These are phyloP conservation scores for Macroteleia sp. DNA, from an alignment of 2,888 invertebrate genomes.

Conservation along the genomic window DNA sequence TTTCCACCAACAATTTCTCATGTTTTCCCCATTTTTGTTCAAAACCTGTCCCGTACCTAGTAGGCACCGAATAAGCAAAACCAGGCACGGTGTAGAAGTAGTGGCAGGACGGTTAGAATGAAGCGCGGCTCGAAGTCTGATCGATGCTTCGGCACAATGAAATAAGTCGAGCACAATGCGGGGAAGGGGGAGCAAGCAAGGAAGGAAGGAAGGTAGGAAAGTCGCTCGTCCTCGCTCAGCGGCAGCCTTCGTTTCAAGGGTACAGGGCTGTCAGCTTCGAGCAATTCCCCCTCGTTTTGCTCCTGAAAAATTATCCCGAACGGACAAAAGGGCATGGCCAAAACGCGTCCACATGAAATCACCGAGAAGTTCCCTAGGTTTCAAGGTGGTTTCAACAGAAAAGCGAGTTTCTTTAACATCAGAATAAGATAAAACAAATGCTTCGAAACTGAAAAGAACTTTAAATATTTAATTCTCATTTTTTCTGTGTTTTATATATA, in stretches of 20 bases:
- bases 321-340: conserved; percentile 19
- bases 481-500: no score
- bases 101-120: conserved; percentile 24
- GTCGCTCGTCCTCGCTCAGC: conserved; percentile 68
- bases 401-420: no score
- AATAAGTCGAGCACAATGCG: conserved; percentile 74
- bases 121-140: conserved; percentile 66
- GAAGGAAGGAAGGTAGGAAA: conserved; percentile 56
- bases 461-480: no score
- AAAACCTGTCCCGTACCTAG: conserved; percentile 18
- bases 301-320: conserved; percentile 38
- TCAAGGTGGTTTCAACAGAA: no score
- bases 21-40: not conserved
- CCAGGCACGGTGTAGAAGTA: conserved; percentile 16
- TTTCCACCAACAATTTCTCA: no score
- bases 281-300: conserved; percentile 63
- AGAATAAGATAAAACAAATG: no score
- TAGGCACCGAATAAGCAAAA: conserved; percentile 10
- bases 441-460: no score
- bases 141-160: conserved; percentile 68
- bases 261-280: conserved; percentile 75
- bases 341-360: not conserved
- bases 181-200: conserved; percentile 67
- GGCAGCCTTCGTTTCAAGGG: conserved; percentile 82
- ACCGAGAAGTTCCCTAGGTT: no score